Percentiles rank a stretch among this genome's conserved stretches.
Evolutionary conservation across 2,113 vertebrate species (phyloP).

Genomic region (Anolis carolinensis): DNA sequence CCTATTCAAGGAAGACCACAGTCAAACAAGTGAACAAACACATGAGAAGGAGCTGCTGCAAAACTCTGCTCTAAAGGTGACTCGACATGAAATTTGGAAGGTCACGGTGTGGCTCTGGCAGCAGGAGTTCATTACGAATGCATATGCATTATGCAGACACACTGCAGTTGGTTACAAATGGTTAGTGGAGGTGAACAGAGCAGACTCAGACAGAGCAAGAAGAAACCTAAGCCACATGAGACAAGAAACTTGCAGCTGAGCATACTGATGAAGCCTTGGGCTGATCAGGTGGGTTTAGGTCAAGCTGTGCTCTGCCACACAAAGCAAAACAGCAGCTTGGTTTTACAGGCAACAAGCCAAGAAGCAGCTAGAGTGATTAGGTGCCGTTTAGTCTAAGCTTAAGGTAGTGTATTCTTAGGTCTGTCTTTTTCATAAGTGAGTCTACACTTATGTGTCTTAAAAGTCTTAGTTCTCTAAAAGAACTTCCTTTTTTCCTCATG

Average conservation of each 20-base stretch:
- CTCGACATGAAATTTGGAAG: conserved; percentile 21
- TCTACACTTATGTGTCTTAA: not conserved
- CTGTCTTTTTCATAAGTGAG: not conserved
- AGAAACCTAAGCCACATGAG: not conserved
- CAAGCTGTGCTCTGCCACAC: not conserved
- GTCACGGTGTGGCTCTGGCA: not conserved
- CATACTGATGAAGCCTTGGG: not conserved
- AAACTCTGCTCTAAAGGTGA: not conserved
- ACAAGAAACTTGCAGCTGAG: not conserved
- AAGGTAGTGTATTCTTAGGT: not conserved
- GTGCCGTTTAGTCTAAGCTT: not conserved
- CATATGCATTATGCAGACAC: not conserved
- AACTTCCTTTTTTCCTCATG: not conserved
- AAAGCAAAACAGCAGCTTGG: not conserved
- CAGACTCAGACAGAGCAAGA: not conserved
- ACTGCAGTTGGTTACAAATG: not conserved
- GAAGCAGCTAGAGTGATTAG: not conserved
- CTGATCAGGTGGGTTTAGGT: not conserved
- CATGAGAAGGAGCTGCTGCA: not conserved
- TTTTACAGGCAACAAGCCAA: not conserved
- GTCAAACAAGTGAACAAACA: not conserved
- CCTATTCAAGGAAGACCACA: not conserved
- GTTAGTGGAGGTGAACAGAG: not conserved
- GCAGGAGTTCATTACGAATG: not conserved
- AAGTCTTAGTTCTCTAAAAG: not conserved